Conservation (phyloP, 2,797 vertebrate genomes). For the Bradypodion ventrale region DNA sequence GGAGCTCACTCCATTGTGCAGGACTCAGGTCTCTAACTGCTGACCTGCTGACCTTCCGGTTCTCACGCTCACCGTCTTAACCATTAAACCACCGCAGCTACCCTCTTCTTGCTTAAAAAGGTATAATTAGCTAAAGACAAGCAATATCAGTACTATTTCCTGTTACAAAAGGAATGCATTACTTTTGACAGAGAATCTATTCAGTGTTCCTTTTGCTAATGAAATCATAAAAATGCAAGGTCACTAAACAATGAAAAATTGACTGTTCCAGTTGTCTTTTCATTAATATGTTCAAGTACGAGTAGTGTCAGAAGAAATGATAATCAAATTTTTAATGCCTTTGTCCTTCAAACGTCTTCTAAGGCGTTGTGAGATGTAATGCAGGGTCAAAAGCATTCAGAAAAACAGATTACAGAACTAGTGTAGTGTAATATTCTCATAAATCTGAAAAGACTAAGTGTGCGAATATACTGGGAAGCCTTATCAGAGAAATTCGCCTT, state of each 20-base stretch:
- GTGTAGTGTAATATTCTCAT: background rate
- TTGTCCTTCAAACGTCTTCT: conserved; percentile 55
- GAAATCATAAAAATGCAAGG: conserved; percentile 58
- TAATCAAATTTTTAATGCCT: conserved; percentile 57
- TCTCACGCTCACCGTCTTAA: no score
- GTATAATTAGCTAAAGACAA: conserved; percentile 51
- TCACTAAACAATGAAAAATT: conserved; percentile 62
- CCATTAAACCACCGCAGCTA: no score
- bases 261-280: conserved; percentile 32
- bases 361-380: conserved; percentile 32
- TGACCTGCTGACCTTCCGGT: no score
- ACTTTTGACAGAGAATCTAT: conserved; percentile 61
- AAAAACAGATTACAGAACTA: background rate
- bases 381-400: conserved; percentile 36
- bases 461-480: no score
- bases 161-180: conserved; percentile 55
- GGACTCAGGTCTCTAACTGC: no score
- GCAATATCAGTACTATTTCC: conserved; percentile 46
- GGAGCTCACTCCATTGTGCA: no score
- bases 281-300: conserved; percentile 53
- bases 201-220: conserved; percentile 35
- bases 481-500: no score
- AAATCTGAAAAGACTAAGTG: conserved; percentile 3
- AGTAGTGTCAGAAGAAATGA: conserved; percentile 64
- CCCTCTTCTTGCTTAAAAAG: conserved; percentile 48